Base-by-base conservation (phyloP, 1,140 invertebrate genomes). In the Aphelinus certus region DNA sequence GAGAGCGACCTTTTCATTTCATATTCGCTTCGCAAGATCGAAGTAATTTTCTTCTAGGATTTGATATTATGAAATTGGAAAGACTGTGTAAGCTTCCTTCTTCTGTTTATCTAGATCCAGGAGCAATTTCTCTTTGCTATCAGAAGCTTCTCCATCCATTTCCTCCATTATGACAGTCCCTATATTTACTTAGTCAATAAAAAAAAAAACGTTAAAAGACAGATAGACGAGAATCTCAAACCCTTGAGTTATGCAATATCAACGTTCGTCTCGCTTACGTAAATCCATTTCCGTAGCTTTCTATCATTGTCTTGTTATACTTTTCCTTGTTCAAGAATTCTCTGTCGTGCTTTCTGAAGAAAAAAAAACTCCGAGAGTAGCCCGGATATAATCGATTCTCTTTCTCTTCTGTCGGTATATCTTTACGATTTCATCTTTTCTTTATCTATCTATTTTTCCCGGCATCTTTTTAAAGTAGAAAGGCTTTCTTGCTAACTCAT, bases 211-310 rank as follows among this genome's bases (percentile, higher is more conserved):
- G 55, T n/a, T 55, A 43, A 67, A 47, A 63, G 51, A 58, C 1
- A 63, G 4, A 46, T 63, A 65, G 42, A 51, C 9, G 10, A 64
- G 70, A 62, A 57, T 64, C 43, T 56, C 9, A 42, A 69, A 49
- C 43, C 63, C 46, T 10, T 2, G 43, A 65, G 67, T 65, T 75
- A 70, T 65, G 61, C 67, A 70, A 70, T 70, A 55, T 75, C 66
- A 64, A 75, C 67, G 48, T 5, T 65, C 61, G 62, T 65, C 49
- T 57, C 62, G 70, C 61, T 72, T 60, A 3, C 47, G 61, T 46
- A 69, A 74, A 75, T 75, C 61, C 67, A 70, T 75, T 75, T 64
- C 47, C 71, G 70, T 48, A 47, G n/a, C 43, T 63, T 10, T 43
- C 49, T 60, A 69, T 58, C 67, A 53, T 62, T 42, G 58, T 49